phyloP scores from a whole-genome alignment of 2,888 invertebrate genomes.

The Pemphredon lugubris region DNA sequence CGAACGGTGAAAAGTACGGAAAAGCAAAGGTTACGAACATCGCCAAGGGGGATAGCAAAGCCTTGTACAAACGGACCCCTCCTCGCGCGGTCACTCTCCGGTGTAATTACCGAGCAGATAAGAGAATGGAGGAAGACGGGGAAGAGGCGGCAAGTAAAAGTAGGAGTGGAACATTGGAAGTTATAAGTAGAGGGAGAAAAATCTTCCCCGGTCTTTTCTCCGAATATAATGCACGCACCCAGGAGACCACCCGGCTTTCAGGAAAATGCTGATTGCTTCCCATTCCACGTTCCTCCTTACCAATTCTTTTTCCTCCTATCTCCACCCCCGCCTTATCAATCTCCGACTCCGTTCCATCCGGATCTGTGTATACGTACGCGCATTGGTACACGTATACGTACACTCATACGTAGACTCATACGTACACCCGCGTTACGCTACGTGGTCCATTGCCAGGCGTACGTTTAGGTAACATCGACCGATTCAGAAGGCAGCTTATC shows the following conservation, averaged over 20 bases:
- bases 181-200: slow-evolving; percentile 59
- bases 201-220: slow-evolving; percentile 63
- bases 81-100: slow-evolving; percentile 67
- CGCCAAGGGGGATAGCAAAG: not conserved
- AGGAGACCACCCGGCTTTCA: slow-evolving; percentile 70
- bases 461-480: too few species aligned
- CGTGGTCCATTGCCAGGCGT: too few species aligned
- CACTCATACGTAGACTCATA: not conserved
- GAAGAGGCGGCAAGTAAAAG: slow-evolving; percentile 27
- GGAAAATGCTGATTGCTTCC: slow-evolving; percentile 77
- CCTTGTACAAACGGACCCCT: slow-evolving; percentile 56
- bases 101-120: slow-evolving; percentile 69
- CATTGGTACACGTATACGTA: slow-evolving; percentile 13
- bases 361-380: slow-evolving; percentile 11
- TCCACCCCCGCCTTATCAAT: slow-evolving; percentile 55
- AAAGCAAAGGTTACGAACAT: not conserved
- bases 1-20: not conserved
- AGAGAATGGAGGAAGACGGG: slow-evolving; percentile 48
- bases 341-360: slow-evolving; percentile 53
- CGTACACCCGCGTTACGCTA: not conserved
- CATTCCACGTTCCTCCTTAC: slow-evolving; percentile 36
- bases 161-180: slow-evolving; percentile 35
- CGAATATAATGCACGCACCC: slow-evolving; percentile 66
- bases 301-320: slow-evolving; percentile 12
- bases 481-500: slow-evolving; percentile 31